Base-by-base conservation (phyloP, 2,113 vertebrate genomes). In the Onychorhynchus coronatus region DNA sequence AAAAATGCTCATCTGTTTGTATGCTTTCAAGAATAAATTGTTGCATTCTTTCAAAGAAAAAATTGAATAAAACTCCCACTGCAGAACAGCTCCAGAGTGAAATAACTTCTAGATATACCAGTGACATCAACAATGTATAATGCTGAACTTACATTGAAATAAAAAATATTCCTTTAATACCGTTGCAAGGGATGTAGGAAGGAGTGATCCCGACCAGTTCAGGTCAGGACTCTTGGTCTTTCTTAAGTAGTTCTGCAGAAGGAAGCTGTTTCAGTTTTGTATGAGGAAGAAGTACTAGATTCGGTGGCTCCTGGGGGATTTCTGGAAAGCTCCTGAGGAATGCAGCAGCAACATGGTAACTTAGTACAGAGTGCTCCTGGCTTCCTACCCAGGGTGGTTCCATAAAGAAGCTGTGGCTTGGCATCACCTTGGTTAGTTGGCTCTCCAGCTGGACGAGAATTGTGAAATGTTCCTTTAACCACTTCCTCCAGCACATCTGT, bases 291-390 rank as follows among this genome's bases (percentile, higher is more conserved):
- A 93, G 72, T 68, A 75, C 92, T 83, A 70, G 79, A 85, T 95
- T 84, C 83, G 55, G 85, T 88, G 90, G 68, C 88, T 94, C 88
- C 84, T 89, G 75, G 79, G 95, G 82, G 92, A 88, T 89, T 95
- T 97, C 95, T 96, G 95, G 94, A 96, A 96, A 95, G 89, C 91
- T 93, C 96, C 89, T 76, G 95, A 96, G 95, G 93, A 96, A 97
- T 94, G 91, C 89, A 76, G 70, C 73, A 91, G 86, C 63, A 88
- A 0, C 78, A 88, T 16, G 3, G 89, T 91, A 86, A 91, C 85
- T 47, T 9, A 97, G 95, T 71, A 92, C 92, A 93, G 86, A 91
- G 86, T 78, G 86, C 94, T 96, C 66, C 96, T 95, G 93, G 94
- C 94, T 95, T 72, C 80, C 86, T 78, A 85, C 47, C 73, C 94